A percentile compares a stretch with the other conserved stretches of the same genome.
These are phyloP conservation scores for Oryzias javanicus DNA, from an alignment of 2,113 vertebrate species.

Conservation along the genomic window DNA sequence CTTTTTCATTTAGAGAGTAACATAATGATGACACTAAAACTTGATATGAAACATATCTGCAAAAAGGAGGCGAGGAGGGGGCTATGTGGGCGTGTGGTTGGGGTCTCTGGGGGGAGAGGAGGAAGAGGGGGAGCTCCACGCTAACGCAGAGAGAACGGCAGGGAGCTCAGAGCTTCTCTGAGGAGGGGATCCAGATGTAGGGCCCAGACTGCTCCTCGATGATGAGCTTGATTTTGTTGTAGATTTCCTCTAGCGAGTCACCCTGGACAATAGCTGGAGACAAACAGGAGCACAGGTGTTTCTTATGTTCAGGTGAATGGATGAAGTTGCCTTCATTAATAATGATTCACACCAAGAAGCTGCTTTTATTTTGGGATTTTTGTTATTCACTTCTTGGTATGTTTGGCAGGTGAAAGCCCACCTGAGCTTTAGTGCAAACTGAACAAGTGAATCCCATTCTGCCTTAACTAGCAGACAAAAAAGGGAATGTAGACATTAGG, in stretches of 20 bases:
- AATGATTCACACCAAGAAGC: too few relatives aligned
- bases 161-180: slow-evolving; percentile 96
- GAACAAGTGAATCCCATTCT: too few relatives aligned
- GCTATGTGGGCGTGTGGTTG: slow-evolving; percentile 73
- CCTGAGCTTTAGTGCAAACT: too few relatives aligned
- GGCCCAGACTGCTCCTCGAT: slow-evolving; percentile 99
- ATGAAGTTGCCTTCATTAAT: too few relatives aligned
- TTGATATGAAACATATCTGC: slow-evolving; percentile 95
- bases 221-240: slow-evolving; percentile 99
- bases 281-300: slow-evolving; percentile 11
- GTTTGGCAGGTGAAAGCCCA: too few relatives aligned
- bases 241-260: slow-evolving; percentile 99
- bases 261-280: slow-evolving; percentile 95
- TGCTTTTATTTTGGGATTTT: too few relatives aligned
- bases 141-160: slow-evolving; percentile 63
- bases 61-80: slow-evolving; percentile 84
- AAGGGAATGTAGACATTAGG: too few relatives aligned
- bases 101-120: slow-evolving; percentile 74
- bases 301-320: not conserved
- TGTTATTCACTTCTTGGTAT: too few relatives aligned
- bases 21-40: slow-evolving; percentile 98
- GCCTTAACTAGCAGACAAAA: too few relatives aligned
- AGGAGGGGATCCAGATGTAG: slow-evolving; percentile 98
- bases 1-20: slow-evolving; percentile 91
- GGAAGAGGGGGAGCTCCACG: slow-evolving; percentile 61